Base-by-base conservation (phyloP, 2,113 vertebrate species). In the Coptodon rendalli region DNA sequence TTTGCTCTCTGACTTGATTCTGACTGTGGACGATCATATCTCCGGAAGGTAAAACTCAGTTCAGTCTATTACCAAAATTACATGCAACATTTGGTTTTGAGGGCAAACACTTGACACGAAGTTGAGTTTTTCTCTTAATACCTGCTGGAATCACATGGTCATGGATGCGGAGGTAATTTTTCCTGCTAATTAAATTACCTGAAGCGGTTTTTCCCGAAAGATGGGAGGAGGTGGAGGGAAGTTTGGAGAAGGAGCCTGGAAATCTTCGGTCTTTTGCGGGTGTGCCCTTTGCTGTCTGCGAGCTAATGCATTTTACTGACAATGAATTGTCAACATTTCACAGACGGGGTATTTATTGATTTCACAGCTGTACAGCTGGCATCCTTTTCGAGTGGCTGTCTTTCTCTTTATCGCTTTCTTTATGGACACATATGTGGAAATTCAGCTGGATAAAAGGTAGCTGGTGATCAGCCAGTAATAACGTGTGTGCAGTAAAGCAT, bases 291-390 rank as follows among this genome's bases (percentile, higher is more conserved):
- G 13, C 85, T 87, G 90, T 92, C 89, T 91, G 89, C 11, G 4
- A 88, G 78, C 19, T 89, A 79, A 92, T 94, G 86, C 22, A 36
- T 94, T 92, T 94, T 56, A 90, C 95, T 87, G 87, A 86, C 78
- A 61, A 87, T 73, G 76, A 87, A 89, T 81, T 92, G 89, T 93
- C 88, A 86, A 93, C 86, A 86, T 90, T 83, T 94, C 85, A 56
- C 89, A 87, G 82, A 91, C 50, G 9, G 45, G 34, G 91, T 88
- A 89, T 91, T 86, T 85, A 92, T 92, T 80, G 36, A 86, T 88
- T 93, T 93, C 17, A 87, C 94, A 95, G 94, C 93, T 90, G 94
- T 89, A 86, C 76, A 61, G 43, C 82, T 76, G 85, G 80, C 61
- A 82, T 89, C 38, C 43, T 22, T 54, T 78, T 86, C 81, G 45